Conservation (phyloP, 2,113 vertebrate genomes). For the Oreochromis aureus region DNA sequence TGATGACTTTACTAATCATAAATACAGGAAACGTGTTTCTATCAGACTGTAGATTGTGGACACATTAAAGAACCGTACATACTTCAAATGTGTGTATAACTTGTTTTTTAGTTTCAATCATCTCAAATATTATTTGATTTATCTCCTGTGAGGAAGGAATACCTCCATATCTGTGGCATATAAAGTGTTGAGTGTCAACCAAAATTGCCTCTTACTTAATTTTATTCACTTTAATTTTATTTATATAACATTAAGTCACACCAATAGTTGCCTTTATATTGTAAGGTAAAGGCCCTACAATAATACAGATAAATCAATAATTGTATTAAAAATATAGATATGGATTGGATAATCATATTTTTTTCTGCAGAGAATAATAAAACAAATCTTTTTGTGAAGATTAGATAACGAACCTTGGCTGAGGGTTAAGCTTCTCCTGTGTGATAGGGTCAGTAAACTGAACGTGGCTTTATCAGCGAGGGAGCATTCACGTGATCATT, state of each 20-base stretch:
- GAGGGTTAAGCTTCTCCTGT: neutral
- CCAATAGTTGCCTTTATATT: neutral
- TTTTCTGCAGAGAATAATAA: neutral
- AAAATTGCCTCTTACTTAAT: neutral
- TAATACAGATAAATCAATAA: neutral
- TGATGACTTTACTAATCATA: neutral
- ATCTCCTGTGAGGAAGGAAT: neutral
- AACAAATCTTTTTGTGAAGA: neutral
- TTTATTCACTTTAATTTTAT: neutral
- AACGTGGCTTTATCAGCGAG: neutral
- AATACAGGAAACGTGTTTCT: neutral
- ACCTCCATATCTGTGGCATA: neutral
- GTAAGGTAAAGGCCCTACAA: neutral
- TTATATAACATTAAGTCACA: neutral
- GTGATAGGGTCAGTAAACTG: neutral
- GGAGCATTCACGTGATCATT: neutral
- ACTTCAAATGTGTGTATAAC: neutral
- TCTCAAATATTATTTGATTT: neutral
- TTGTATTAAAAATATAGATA: neutral
- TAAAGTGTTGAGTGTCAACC: neutral
- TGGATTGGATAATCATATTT: neutral
- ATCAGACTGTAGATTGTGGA: neutral
- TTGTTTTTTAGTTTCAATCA: too few relatives aligned
- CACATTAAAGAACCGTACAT: neutral
- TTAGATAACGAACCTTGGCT: neutral